Evolutionary conservation across 2,113 vertebrate genomes (phyloP).

Genomic region (Caranx ignobilis): DNA sequence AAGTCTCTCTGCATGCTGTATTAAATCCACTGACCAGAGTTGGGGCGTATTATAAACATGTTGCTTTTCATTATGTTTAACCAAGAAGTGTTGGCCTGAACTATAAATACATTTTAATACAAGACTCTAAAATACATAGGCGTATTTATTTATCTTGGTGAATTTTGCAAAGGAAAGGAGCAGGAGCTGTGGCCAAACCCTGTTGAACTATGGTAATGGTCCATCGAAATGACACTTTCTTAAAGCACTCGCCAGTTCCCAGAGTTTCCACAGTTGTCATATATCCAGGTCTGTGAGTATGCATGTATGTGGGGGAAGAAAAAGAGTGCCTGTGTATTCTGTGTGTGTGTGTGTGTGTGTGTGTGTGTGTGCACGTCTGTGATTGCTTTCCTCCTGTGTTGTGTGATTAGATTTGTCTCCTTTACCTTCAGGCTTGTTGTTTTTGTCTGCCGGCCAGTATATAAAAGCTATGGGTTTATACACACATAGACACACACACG

Average conservation of each 20-base stretch:
- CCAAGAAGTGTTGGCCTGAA: slow-evolving; percentile 37
- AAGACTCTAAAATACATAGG: slow-evolving; percentile 53
- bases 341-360: slow-evolving; percentile 26
- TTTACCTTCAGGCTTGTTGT: slow-evolving; percentile 74
- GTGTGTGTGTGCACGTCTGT: slow-evolving; percentile 24
- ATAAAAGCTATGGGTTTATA: slow-evolving; percentile 58
- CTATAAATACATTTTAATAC: slow-evolving; percentile 53
- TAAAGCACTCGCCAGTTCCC: slow-evolving; percentile 54
- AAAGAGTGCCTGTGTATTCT: slow-evolving; percentile 47
- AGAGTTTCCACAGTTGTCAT: slow-evolving; percentile 78
- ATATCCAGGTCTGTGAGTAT: slow-evolving; percentile 57
- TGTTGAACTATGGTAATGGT: slow-evolving; percentile 62
- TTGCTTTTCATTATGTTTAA: slow-evolving; percentile 54
- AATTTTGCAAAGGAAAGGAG: slow-evolving; percentile 56
- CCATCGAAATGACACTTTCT: slow-evolving; percentile 62
- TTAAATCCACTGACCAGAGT: slow-evolving; percentile 13
- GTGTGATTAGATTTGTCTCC: slow-evolving; percentile 76
- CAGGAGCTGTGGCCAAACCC: slow-evolving; percentile 58
- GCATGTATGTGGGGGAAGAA: slow-evolving; percentile 54
- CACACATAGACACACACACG: slow-evolving; percentile 31
- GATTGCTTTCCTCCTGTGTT: slow-evolving; percentile 58
- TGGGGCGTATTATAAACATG: slow-evolving; percentile 46
- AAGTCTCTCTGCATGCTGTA: background rate
- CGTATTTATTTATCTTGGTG: slow-evolving; percentile 71
- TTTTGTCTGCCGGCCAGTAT: slow-evolving; percentile 72